Evolutionary conservation across 2,113 vertebrate genomes (phyloP).

Genomic region (Shinisaurus crocodilurus): DNA sequence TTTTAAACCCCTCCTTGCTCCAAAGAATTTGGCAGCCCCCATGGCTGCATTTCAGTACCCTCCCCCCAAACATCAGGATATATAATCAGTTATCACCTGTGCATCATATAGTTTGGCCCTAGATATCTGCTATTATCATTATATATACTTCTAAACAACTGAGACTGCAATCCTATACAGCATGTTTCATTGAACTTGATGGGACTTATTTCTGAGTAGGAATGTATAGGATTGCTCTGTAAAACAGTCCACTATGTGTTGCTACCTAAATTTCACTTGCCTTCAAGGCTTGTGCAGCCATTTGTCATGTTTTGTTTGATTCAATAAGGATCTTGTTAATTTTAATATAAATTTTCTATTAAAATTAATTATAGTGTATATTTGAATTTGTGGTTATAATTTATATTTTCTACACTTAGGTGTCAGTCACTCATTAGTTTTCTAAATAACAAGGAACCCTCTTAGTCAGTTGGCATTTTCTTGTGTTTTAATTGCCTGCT

Average conservation of each 20-base stretch:
- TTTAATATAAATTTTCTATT: constrained; percentile 61
- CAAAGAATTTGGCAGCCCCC: not conserved
- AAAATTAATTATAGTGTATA: constrained; percentile 67
- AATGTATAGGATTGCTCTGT: not conserved
- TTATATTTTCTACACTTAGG: constrained; percentile 76
- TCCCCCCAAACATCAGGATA: not conserved
- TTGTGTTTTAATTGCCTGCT: constrained; percentile 91
- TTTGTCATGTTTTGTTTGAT: constrained; percentile 49
- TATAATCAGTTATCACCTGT: not conserved
- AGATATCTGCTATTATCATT: not conserved
- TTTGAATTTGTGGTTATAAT: constrained; percentile 72
- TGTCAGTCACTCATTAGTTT: constrained; percentile 87
- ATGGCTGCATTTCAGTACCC: not conserved
- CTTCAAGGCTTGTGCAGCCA: constrained; percentile 43
- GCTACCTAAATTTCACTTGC: constrained; percentile 29
- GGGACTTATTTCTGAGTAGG: not conserved
- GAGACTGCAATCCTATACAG: not conserved
- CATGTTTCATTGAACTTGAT: not conserved
- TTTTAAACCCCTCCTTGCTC: not conserved
- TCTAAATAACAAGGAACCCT: constrained; percentile 87
- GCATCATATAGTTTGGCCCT: not conserved
- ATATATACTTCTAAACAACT: not conserved
- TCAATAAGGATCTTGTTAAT: constrained; percentile 50
- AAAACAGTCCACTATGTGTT: not conserved
- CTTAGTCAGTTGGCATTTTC: constrained; percentile 91